Evolutionary conservation across 2,888 invertebrate species (phyloP).

Genomic region (Habroteleia sp.): DNA sequence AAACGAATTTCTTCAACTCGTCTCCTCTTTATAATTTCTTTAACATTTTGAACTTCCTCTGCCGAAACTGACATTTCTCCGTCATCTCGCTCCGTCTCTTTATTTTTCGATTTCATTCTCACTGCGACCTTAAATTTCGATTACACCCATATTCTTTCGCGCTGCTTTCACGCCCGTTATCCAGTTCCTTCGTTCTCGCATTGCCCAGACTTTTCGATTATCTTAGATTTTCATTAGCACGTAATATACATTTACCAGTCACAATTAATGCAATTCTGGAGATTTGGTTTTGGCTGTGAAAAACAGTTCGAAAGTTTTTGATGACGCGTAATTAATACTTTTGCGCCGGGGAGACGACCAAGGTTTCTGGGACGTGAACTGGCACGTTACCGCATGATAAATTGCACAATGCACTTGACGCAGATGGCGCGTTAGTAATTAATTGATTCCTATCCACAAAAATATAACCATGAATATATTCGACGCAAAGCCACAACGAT

Average conservation of each 20-base stretch:
- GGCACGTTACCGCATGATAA: conserved; percentile 43
- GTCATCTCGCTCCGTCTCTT: conserved; percentile 7
- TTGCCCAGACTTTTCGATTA: not conserved
- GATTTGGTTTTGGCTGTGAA: not conserved
- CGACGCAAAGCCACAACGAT: conserved; percentile 16
- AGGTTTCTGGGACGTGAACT: conserved; percentile 4
- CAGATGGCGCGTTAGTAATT: conserved; percentile 59
- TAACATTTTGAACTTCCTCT: conserved; percentile 4
- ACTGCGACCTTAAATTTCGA: conserved; percentile 15
- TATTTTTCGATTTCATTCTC: conserved; percentile 16
- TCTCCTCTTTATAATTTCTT: conserved; percentile 14
- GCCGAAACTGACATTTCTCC: not conserved
- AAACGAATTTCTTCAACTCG: conserved; percentile 15
- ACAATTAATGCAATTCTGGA: not conserved
- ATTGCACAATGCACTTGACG: conserved; percentile 56
- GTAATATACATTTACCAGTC: not conserved
- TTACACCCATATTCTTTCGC: not conserved
- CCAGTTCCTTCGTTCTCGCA: not conserved
- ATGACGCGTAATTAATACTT: conserved; percentile 10
- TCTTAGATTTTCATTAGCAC: not conserved
- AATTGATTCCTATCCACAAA: conserved; percentile 54
- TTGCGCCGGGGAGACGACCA: not conserved
- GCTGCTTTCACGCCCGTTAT: not conserved
- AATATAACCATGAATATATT: conserved; percentile 51
- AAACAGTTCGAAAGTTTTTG: not conserved